phyloP scores from a whole-genome alignment of 1,140 invertebrate genomes.

The Cherax destructor region DNA sequence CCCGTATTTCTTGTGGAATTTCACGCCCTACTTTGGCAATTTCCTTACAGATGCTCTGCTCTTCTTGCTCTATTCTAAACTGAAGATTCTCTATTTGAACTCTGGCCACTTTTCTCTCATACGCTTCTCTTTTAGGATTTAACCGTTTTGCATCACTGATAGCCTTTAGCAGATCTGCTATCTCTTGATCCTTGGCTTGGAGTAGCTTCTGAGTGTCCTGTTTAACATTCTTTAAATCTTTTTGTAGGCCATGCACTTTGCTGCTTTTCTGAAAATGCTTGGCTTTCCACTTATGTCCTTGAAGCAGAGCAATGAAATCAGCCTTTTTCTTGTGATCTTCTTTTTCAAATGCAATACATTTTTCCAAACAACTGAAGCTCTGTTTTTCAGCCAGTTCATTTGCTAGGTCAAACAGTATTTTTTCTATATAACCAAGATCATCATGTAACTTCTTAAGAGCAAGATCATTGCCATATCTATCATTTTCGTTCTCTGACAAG shows the following conservation, averaged over 20 bases:
- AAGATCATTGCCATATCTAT: background rate
- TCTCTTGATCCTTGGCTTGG: constrained; percentile 47
- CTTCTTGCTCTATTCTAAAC: constrained; percentile 48
- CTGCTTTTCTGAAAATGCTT: constrained; percentile 44
- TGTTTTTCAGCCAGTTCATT: constrained; percentile 3
- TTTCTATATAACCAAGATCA: constrained; percentile 35
- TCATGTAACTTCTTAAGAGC: constrained; percentile 43
- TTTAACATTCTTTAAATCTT: constrained; percentile 13
- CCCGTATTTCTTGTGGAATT: constrained; percentile 53
- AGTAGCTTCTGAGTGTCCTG: constrained; percentile 43
- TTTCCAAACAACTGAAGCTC: constrained; percentile 24
- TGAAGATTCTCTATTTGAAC: constrained; percentile 59
- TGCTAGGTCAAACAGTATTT: constrained; percentile 19
- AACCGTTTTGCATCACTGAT: constrained; percentile 27
- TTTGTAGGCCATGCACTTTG: constrained; percentile 28
- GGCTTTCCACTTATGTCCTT: constrained; percentile 60
- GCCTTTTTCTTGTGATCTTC: constrained; percentile 45
- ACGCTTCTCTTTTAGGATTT: constrained; percentile 50
- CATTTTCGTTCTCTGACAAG: constrained; percentile 12
- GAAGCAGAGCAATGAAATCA: constrained; percentile 54
- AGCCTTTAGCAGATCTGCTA: constrained; percentile 29
- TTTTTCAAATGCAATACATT: constrained; percentile 32
- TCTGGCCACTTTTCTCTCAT: constrained; percentile 45
- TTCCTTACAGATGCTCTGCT: constrained; percentile 29
- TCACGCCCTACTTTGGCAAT: constrained; percentile 53